Evolutionary conservation across 2,888 invertebrate species (phyloP), one percentile per base, ranked within the genome.

Genomic region (Harpagoxenus sublaevis): DNA sequence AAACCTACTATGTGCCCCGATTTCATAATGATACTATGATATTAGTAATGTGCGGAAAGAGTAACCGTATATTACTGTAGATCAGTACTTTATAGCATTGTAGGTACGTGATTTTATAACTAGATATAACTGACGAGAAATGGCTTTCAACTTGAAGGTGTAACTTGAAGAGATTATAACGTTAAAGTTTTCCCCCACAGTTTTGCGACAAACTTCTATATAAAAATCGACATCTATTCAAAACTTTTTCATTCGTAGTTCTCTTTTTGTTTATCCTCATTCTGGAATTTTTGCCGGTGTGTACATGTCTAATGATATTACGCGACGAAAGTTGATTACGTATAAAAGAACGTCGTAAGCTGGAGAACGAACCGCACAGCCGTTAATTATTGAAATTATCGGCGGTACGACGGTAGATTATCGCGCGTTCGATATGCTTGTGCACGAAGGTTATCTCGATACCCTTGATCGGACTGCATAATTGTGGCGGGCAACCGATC

Each of bases 401-500:
- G 79, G 60, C 35, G 62, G 15, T 39, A 62, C 42, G 78, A 65
- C 23, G 75, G 42, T 77, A 53, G 71, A 81, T 75, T 82, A 75
- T 82, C 82, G 45, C 77, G 75, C 82, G 63, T 63, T 77, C 75
- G 63, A 63, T 73, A 82, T 12, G 42, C 45, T 53, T 63, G 63
- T 57, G 35, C 68, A 70, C 60, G 79, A 84, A 84, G 79, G 68
- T 79, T 75, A 57, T 55, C 74, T 45, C 75, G 63, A 77, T 83
- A 87, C 75, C 89, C 84, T 87, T 82, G 88, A 87, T 85, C 85
- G 75, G 84, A 55, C 84, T 85, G 77, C 83, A 57, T 85, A 83
- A 85, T 89, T 87, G 84, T 84, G 85, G 85, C 73, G 71, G 23
- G 71, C 60, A 48, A 79, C 83, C 86, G 86, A 88, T 92, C 89